Evolutionary conservation across 2,888 invertebrate genomes (phyloP).

Genomic region (Drosophila anceps): DNA sequence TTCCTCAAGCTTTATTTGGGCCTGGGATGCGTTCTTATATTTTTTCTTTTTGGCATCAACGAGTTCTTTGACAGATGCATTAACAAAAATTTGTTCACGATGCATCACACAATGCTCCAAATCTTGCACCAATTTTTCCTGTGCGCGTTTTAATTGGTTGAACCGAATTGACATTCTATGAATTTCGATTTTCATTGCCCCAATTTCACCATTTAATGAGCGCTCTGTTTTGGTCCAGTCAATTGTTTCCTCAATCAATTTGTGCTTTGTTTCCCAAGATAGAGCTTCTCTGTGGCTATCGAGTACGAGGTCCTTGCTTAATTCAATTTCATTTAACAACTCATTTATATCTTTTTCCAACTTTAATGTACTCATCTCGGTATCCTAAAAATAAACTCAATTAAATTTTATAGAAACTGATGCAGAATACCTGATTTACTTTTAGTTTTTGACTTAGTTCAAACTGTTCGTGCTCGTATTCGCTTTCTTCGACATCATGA

Average conservation of each 20-base stretch:
- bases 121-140: constrained; percentile 86
- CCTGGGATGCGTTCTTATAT: constrained; percentile 85
- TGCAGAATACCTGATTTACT: constrained; percentile 70
- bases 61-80: constrained; percentile 87
- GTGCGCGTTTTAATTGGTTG: constrained; percentile 83
- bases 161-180: constrained; percentile 91
- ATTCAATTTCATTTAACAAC: constrained; percentile 89
- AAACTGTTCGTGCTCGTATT: constrained; percentile 86
- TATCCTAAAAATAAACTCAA: constrained; percentile 86
- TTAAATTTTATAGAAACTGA: neutral
- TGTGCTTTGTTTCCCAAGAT: constrained; percentile 93
- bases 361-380: constrained; percentile 89
- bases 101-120: constrained; percentile 89
- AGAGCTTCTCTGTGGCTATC: constrained; percentile 89
- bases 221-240: constrained; percentile 89
- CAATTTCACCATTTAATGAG: constrained; percentile 89
- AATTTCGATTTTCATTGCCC: constrained; percentile 92
- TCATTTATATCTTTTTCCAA: constrained; percentile 89
- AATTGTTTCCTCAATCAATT: constrained; percentile 90
- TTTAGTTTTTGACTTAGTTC: constrained; percentile 86
- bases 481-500: constrained; percentile 87
- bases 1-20: constrained; percentile 87
- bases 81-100: constrained; percentile 88
- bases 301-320: constrained; percentile 86
- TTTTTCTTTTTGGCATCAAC: constrained; percentile 85